These are phyloP conservation scores for Psilanteris sp. DNA, from an alignment of 1,140 invertebrate species.

Conservation along the genomic window DNA sequence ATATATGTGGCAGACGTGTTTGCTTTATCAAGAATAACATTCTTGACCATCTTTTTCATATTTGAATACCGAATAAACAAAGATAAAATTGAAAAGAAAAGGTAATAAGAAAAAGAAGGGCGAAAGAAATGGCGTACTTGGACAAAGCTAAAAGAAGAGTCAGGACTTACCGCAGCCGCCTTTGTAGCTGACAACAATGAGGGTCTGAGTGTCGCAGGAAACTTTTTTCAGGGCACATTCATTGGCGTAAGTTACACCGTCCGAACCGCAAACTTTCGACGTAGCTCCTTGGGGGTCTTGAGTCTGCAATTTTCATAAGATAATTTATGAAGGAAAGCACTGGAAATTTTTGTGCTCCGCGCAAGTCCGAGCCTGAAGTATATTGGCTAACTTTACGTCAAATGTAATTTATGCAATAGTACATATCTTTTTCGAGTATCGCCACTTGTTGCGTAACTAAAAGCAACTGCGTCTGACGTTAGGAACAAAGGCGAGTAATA, in stretches of 20 bases:
- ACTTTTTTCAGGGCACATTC: constrained; percentile 85
- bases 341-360: neutral
- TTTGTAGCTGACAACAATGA: constrained; percentile 85
- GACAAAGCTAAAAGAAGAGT: neutral
- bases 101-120: neutral
- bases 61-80: too few relatives aligned
- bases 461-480: too few relatives aligned
- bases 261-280: constrained; percentile 86
- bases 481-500: too few relatives aligned
- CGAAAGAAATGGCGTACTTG: neutral
- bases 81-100: neutral
- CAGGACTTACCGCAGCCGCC: constrained; percentile 90
- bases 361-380: neutral
- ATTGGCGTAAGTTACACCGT: constrained; percentile 87
- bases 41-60: too few relatives aligned
- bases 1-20: too few relatives aligned
- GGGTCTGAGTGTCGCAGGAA: constrained; percentile 84
- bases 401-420: constrained; percentile 11
- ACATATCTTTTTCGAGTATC: constrained; percentile 1
- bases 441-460: constrained; percentile 60
- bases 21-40: too few relatives aligned
- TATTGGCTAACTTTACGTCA: neutral
- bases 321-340: constrained; percentile 24
- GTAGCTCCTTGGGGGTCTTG: constrained; percentile 79
- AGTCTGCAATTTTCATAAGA: constrained; percentile 73